Evolutionary conservation across 2,888 invertebrate species (phyloP), one percentile per base, ranked within the genome.

Genomic region (Belgica antarctica): DNA sequence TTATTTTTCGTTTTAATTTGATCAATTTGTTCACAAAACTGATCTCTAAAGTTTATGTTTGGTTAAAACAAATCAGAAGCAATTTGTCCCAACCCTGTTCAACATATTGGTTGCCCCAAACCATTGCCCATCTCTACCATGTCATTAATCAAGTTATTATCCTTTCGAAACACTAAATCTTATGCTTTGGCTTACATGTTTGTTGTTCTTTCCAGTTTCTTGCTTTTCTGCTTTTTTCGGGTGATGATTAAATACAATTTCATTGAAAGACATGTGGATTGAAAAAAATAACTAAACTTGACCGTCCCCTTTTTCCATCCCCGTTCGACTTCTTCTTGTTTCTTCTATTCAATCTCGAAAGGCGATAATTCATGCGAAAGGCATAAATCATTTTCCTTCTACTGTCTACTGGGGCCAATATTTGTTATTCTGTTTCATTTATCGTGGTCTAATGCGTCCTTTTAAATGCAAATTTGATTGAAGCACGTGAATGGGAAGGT

Each of bases 341-440:
- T 15, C 3, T 52, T 52, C 17, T 19, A 5, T 31, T 31, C 34
- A 31, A 5, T 31, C 12, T 46, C 46, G n/a, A 5, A 24, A 59
- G n/a, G 59, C 59, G 22, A 59, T 59, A 59, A 59, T 59, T 59
- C 59, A 59, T 4, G 59, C 59, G 59, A 59, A 59, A 27, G 59
- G 22, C 59, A 59, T 59, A 59, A 59, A 59, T 59, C 59, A 59
- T 59, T 59, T 59, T 59, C 22, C 59, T 27, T 27, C 27, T 27
- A 19, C n/a, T 27, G 24, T 52, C 22, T 59, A 27, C 27, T 59
- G 2, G 7, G 59, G n/a, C 25, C 59, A 59, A 59, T 59, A 25
- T 59, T 59, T 59, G n/a, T 59, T 59, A 52, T 52, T 17, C 52
- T 52, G 22, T 52, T 22, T 19, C 52, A 22, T 52, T 52, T 52